Percentiles rank a stretch among this genome's conserved stretches.
These are phyloP conservation scores for Sus cebifrons DNA, from an alignment of 2,797 vertebrate species.

Conservation along the genomic window DNA sequence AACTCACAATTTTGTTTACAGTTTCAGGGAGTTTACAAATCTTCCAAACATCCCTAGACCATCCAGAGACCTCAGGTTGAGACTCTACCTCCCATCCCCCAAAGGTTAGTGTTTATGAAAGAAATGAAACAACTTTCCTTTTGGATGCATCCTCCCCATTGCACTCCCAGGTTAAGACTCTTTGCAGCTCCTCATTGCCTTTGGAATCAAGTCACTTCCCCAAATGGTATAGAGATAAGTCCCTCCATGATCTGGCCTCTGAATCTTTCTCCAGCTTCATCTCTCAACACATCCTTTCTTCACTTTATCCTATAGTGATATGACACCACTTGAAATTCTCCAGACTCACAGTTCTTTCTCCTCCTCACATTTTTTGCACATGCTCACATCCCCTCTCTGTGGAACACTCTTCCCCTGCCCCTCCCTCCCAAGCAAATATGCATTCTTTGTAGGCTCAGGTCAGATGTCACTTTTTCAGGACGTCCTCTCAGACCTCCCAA, in stretches of 20 bases:
- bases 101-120: conserved; percentile 35
- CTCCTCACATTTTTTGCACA: neutral
- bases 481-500: neutral
- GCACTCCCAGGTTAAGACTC: neutral
- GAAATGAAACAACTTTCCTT: neutral
- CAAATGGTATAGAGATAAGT: neutral
- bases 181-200: neutral
- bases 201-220: neutral
- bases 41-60: conserved; percentile 46
- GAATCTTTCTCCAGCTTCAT: neutral
- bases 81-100: neutral
- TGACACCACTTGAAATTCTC: neutral
- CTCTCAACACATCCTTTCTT: neutral
- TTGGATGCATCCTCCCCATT: neutral
- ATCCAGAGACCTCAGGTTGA: neutral
- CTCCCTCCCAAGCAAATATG: neutral
- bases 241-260: neutral
- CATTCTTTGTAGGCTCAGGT: neutral
- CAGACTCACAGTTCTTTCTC: neutral
- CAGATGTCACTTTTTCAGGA: neutral
- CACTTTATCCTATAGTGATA: neutral
- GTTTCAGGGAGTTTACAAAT: neutral
- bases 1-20: neutral
- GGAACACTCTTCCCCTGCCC: neutral
- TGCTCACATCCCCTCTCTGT: neutral